phyloP scores from a whole-genome alignment of 2,113 vertebrate genomes.

The Prionailurus bengalensis region DNA sequence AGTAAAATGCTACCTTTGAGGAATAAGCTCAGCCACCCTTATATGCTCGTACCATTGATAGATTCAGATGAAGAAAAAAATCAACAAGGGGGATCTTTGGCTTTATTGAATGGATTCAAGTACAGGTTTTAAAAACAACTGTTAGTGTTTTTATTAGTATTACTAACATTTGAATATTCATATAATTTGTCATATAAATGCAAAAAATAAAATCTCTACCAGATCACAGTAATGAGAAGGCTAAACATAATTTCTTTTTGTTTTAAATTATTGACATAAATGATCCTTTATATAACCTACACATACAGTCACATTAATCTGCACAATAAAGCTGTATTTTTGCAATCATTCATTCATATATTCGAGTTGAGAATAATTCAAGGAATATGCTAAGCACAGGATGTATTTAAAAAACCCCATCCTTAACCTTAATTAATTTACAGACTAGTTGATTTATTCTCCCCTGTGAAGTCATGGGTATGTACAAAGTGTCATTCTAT shows the following conservation, averaged over 20 bases:
- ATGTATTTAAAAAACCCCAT: neutral
- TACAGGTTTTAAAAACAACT: neutral
- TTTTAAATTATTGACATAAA: neutral
- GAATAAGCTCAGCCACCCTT: neutral
- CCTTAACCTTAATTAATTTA: neutral
- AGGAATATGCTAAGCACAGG: too few relatives aligned
- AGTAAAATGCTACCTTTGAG: neutral
- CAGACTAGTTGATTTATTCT: neutral
- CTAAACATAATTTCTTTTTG: neutral
- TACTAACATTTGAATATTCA: neutral
- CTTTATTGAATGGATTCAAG: neutral
- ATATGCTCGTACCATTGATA: too few relatives aligned
- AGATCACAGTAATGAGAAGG: neutral
- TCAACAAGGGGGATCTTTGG: neutral
- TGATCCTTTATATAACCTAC: neutral
- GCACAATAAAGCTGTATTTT: neutral
- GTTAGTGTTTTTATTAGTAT: neutral
- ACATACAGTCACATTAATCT: neutral
- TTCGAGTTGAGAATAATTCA: neutral
- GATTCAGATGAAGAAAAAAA: neutral
- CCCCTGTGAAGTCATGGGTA: neutral
- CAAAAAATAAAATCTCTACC: neutral
- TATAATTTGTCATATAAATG: neutral
- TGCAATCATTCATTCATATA: neutral
- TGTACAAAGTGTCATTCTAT: neutral